A percentile compares a stretch with the other conserved stretches of the same genome.
These are phyloP conservation scores for Oryzias javanicus DNA, from an alignment of 2,113 vertebrate genomes.

Conservation along the genomic window DNA sequence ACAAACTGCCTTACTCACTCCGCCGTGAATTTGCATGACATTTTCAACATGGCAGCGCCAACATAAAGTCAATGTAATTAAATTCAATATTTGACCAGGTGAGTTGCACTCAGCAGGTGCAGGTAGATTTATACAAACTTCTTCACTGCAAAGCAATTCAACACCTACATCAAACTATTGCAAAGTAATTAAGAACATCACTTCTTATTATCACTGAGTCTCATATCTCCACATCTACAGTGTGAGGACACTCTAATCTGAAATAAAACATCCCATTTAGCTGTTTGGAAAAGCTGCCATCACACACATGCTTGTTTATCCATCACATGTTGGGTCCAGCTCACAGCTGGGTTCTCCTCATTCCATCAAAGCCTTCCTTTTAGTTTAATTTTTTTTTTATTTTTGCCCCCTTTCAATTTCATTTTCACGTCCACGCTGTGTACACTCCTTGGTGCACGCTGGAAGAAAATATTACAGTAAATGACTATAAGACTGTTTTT, in stretches of 20 bases:
- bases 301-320: conserved; percentile 77
- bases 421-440: conserved; percentile 58
- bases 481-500: conserved; percentile 60
- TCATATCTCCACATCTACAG: conserved; percentile 63
- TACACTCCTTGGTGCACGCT: conserved; percentile 38
- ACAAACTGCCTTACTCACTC: conserved; percentile 7
- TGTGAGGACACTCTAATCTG: conserved; percentile 58
- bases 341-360: conserved; percentile 76
- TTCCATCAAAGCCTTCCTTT: conserved; percentile 78
- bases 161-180: conserved; percentile 35
- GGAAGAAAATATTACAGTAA: conserved; percentile 70
- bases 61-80: conserved; percentile 12
- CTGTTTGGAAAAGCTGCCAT: conserved; percentile 70
- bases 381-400: conserved; percentile 25
- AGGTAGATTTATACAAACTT: conserved; percentile 22
- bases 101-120: conserved; percentile 38
- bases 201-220: conserved; percentile 52
- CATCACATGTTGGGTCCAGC: conserved; percentile 71
- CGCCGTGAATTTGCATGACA: conserved; percentile 14
- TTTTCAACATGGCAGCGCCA: conserved; percentile 22
- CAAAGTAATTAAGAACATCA: conserved; percentile 51
- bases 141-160: conserved; percentile 29
- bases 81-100: conserved; percentile 24
- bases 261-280: conserved; percentile 70
- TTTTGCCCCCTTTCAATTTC: conserved; percentile 43